Base-by-base conservation (phyloP, 2,797 vertebrate genomes). In the Peromyscus attwateri region DNA sequence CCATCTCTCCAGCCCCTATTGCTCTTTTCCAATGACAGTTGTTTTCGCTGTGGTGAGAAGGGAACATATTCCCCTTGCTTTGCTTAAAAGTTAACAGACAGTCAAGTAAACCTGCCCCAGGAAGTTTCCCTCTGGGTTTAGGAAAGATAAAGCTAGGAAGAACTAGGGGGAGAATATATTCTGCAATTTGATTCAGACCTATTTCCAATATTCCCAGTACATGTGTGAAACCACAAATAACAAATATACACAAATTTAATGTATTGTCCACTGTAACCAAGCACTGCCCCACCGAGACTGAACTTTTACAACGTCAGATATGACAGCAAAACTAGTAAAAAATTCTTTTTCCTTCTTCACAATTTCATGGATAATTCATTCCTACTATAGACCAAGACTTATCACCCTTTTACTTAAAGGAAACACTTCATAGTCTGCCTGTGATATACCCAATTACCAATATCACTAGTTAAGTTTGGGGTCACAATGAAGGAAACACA, bases 131-230 rank as follows among this genome's bases (percentile, higher is more conserved):
- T 82, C 88, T 73, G n/a, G 55, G 25, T 52, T 84, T 40, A 70
- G 27, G 21, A 29, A 94, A 93, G n/a, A 82, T 83, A 89, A 91
- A 95, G 84, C 68, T 55, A 95, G 79, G 25, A 81, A 92, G 60
- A 97, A 93, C 80, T 57, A 34, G 70, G 9, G 11, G 10, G 7
- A 92, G 62, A 94, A 76, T 55, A 8, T 62, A 79, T 87, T 94
- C 43, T 82, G 12, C 21, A 68, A 70, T 70, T 85, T 16, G 80
- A 52, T 49, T n/a, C 64, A 70, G 43, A 34, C 14, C 23, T 52
- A 70, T 27, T 70, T 87, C 43, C 31, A 87, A 70, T 14, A 89
- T 11, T 49, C 25, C 17, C 43, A 40, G 12, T 23, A 29, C 43
- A 52, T 64, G 17, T 3, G 27, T 77, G 46, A 87, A 68, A 87